These are phyloP conservation scores for Paratrypauchen microcephalus DNA, from an alignment of 2,797 vertebrate genomes.

Conservation along the genomic window DNA sequence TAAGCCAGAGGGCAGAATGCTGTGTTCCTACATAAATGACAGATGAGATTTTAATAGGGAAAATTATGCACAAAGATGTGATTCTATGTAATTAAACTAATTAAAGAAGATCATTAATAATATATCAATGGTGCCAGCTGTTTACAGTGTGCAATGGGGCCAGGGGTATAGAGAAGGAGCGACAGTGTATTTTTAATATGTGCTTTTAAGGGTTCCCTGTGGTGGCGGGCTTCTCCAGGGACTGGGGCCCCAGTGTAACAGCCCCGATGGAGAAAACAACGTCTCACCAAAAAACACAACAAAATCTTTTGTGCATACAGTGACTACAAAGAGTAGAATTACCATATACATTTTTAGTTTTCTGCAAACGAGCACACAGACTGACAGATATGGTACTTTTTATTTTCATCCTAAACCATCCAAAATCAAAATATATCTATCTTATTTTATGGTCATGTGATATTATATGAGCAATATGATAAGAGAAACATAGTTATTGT, in stretches of 20 bases:
- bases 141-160: constrained; percentile 75
- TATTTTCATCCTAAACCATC: neutral
- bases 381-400: neutral
- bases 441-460: constrained; percentile 1
- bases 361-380: neutral
- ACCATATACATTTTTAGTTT: constrained; percentile 9
- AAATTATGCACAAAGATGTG: constrained; percentile 80
- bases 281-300: constrained; percentile 56
- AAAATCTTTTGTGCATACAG: constrained; percentile 16
- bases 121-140: constrained; percentile 82
- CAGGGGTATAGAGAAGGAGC: constrained; percentile 64
- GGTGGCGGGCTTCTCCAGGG: constrained; percentile 63
- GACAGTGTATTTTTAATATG: constrained; percentile 77
- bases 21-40: constrained; percentile 69
- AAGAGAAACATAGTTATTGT: constrained; percentile 1
- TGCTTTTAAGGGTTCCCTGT: constrained; percentile 78
- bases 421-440: neutral
- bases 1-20: constrained; percentile 67
- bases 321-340: constrained; percentile 17
- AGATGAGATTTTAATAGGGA: constrained; percentile 69
- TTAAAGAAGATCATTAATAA: constrained; percentile 86
- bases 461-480: constrained; percentile 13
- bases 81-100: constrained; percentile 83
- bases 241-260: constrained; percentile 49
- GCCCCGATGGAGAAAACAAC: constrained; percentile 65